phyloP scores from a whole-genome alignment of 2,888 invertebrate species.

The Phengaris alcon region DNA sequence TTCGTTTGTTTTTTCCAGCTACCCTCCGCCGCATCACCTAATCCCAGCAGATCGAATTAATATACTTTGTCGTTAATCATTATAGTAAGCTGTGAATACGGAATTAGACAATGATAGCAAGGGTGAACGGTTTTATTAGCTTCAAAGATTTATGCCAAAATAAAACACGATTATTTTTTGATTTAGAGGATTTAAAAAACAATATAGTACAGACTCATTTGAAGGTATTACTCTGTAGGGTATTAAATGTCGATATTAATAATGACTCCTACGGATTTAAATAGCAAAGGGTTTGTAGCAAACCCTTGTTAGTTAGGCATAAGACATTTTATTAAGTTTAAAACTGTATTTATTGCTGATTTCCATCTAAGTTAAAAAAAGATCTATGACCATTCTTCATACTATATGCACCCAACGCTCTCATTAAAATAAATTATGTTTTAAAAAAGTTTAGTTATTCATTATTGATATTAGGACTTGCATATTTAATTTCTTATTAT shows the following conservation, averaged over 20 bases:
- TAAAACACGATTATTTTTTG: slow-evolving; percentile 49
- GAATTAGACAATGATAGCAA: slow-evolving; percentile 73
- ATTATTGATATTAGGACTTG: too few relatives aligned
- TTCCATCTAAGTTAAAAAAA: too few relatives aligned
- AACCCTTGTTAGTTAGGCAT: too few relatives aligned
- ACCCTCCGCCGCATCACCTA: slow-evolving; percentile 61
- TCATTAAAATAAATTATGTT: too few relatives aligned
- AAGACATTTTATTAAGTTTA: too few relatives aligned
- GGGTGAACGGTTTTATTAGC: slow-evolving; percentile 67
- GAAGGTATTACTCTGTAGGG: slow-evolving; percentile 8
- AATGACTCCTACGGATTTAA: background rate
- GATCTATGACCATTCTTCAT: too few relatives aligned
- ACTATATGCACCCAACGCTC: too few relatives aligned
- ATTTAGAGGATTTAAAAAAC: slow-evolving; percentile 38
- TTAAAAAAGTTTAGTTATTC: too few relatives aligned
- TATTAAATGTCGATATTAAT: slow-evolving; percentile 11
- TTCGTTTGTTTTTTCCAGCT: slow-evolving; percentile 73
- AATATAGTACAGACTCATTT: slow-evolving; percentile 5
- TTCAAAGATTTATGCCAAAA: slow-evolving; percentile 53
- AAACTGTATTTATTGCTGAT: too few relatives aligned
- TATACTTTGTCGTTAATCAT: slow-evolving; percentile 77
- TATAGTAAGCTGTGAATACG: slow-evolving; percentile 73
- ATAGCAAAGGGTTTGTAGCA: background rate
- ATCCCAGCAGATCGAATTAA: slow-evolving; percentile 76
- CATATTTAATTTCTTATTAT: too few relatives aligned